Conservation (phyloP, 2,113 vertebrate species). For the Apodemus speciosus region DNA sequence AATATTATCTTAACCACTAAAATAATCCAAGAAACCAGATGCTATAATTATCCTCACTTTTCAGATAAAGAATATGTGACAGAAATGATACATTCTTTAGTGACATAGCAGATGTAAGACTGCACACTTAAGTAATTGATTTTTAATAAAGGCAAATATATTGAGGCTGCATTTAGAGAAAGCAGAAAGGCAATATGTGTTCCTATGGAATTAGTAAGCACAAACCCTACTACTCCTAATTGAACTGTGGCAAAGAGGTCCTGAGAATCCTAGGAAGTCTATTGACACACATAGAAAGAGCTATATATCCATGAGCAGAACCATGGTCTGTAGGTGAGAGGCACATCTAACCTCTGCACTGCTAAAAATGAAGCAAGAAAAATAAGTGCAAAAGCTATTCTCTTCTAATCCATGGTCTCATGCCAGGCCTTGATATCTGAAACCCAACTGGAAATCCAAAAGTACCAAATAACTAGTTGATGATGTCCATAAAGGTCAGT, state of each 20-base stretch:
- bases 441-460: neutral
- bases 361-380: neutral
- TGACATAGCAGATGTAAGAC: neutral
- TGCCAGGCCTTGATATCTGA: neutral
- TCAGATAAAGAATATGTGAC: slow-evolving; percentile 39
- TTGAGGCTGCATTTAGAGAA: slow-evolving; percentile 13
- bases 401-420: neutral
- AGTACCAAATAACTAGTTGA: neutral
- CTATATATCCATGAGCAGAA: neutral
- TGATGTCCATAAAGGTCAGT: neutral
- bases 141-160: neutral
- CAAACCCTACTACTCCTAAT: neutral
- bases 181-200: neutral
- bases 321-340: neutral
- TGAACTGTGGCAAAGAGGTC: neutral
- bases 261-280: neutral
- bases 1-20: slow-evolving; percentile 14
- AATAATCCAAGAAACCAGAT: neutral
- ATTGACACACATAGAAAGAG: slow-evolving; percentile 33
- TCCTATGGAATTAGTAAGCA: slow-evolving; percentile 26
- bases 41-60: slow-evolving; percentile 42
- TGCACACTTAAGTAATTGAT: slow-evolving; percentile 45
- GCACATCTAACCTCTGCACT: neutral
- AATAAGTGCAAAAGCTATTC: slow-evolving; percentile 4
- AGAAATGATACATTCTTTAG: slow-evolving; percentile 13